Percentiles rank a stretch among this genome's conserved stretches.
Conservation (phyloP, 2,888 invertebrate genomes). For the Ecliptopera silaceata region DNA sequence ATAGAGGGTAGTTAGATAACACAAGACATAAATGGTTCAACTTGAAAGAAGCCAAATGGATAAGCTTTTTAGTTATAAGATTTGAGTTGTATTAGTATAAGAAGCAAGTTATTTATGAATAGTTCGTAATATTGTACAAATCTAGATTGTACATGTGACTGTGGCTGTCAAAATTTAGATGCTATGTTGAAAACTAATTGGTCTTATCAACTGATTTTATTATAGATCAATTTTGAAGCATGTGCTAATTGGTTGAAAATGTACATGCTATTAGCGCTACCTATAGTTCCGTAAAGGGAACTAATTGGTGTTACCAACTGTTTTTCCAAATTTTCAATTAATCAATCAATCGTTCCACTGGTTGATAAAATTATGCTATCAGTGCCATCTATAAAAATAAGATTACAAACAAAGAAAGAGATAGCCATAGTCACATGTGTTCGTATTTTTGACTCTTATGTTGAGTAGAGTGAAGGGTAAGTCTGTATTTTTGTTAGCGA, state of each 20-base stretch:
- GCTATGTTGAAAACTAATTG: not conserved
- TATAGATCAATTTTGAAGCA: not conserved
- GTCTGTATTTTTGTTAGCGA: conserved; percentile 70
- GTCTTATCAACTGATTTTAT: not conserved
- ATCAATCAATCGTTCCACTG: no score
- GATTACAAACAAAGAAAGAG: not conserved
- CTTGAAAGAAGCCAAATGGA: conserved; percentile 83
- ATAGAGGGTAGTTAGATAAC: conserved; percentile 54
- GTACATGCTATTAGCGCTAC: not conserved
- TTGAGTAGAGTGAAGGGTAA: conserved; percentile 45
- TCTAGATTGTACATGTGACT: conserved; percentile 21
- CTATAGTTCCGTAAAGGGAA: no score
- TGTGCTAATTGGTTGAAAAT: not conserved
- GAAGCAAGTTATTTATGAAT: conserved; percentile 41
- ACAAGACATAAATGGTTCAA: conserved; percentile 82
- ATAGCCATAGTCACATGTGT: conserved; percentile 35
- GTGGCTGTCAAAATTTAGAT: not conserved
- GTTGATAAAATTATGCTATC: no score
- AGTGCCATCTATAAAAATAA: no score
- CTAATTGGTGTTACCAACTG: no score
- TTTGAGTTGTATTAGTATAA: conserved; percentile 44
- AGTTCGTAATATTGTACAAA: conserved; percentile 24
- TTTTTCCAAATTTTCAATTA: no score
- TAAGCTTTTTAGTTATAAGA: conserved; percentile 70
- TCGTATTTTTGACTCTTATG: conserved; percentile 46